A percentile compares a stretch with the other conserved stretches of the same genome.
These are phyloP conservation scores for Ypsolopha sequella DNA, from an alignment of 2,888 invertebrate genomes.

Conservation along the genomic window DNA sequence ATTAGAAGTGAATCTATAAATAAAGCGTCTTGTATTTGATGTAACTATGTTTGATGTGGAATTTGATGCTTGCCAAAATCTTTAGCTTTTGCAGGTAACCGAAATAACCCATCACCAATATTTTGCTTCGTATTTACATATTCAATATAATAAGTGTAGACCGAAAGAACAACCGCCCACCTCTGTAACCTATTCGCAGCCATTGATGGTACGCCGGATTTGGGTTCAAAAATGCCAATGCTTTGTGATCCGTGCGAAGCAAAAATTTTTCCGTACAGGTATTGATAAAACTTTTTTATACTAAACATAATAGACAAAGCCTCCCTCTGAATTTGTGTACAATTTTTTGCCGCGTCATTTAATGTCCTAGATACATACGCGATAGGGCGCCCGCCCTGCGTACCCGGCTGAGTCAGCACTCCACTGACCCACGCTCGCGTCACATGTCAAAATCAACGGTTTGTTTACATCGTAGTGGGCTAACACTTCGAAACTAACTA, in stretches of 20 bases:
- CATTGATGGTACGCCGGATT: slow-evolving; percentile 8
- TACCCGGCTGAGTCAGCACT: not conserved
- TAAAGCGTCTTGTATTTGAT: slow-evolving; percentile 5
- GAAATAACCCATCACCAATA: no score
- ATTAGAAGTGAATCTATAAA: slow-evolving; percentile 4
- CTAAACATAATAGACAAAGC: slow-evolving; percentile 10
- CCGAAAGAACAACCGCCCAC: slow-evolving; percentile 13
- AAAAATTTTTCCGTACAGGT: slow-evolving; percentile 6
- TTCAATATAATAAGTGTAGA: no score
- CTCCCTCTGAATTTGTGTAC: slow-evolving; percentile 12
- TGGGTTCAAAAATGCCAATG: slow-evolving; percentile 10
- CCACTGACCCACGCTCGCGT: slow-evolving; percentile 6
- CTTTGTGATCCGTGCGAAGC: slow-evolving; percentile 7
- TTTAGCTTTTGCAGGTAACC: no score
- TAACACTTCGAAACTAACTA: not conserved
- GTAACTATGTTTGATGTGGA: slow-evolving; percentile 6
- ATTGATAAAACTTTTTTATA: slow-evolving; percentile 5
- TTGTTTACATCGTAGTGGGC: slow-evolving; percentile 4
- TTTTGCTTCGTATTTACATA: no score
- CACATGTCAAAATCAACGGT: slow-evolving; percentile 13
- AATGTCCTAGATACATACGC: slow-evolving; percentile 10
- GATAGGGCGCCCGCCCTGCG: slow-evolving; percentile 8
- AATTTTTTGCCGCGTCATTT: slow-evolving; percentile 9
- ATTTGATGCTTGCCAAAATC: no score
- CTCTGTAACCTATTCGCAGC: slow-evolving; percentile 11